phyloP scores from a whole-genome alignment of 2,888 invertebrate genomes.

The Poecilus cupreus region DNA sequence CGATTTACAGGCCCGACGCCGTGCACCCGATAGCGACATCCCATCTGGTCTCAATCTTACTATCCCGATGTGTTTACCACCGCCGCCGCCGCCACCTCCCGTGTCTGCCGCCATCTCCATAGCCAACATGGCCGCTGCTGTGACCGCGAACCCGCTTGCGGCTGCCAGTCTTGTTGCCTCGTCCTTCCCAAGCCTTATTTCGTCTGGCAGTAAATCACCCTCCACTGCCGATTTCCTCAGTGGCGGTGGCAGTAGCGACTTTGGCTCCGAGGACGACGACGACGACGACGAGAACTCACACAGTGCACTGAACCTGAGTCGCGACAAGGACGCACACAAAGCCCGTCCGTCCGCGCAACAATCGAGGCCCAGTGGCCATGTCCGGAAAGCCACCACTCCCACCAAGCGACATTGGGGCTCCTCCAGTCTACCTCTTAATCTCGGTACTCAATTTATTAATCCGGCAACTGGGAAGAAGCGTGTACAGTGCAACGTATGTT shows the following conservation, averaged over 20 bases:
- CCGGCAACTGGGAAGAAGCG: conserved; percentile 96
- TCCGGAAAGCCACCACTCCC: conserved; percentile 82
- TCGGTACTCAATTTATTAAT: conserved; percentile 93
- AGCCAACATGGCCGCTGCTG: conserved; percentile 76
- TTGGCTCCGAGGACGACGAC: conserved; percentile 77
- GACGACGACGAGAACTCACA: conserved; percentile 78
- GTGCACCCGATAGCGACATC: conserved; percentile 73
- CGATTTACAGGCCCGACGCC: conserved; percentile 71
- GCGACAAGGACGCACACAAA: conserved; percentile 74
- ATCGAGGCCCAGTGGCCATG: conserved; percentile 73
- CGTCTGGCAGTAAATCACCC: conserved; percentile 74
- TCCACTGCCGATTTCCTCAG: conserved; percentile 70
- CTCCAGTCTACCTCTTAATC: conserved; percentile 84
- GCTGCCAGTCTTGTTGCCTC: conserved; percentile 80
- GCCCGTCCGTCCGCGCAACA: conserved; percentile 70
- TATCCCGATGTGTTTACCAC: conserved; percentile 80
- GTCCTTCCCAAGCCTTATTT: conserved; percentile 77
- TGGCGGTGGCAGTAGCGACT: conserved; percentile 71
- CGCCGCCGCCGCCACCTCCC: conserved; percentile 77
- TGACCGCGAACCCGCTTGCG: conserved; percentile 77
- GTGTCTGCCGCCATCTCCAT: conserved; percentile 75
- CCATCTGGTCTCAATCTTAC: conserved; percentile 77
- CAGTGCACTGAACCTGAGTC: conserved; percentile 80
- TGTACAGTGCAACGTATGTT: conserved; percentile 97
- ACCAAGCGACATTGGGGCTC: conserved; percentile 89